Percentiles rank a stretch among this genome's conserved stretches.
Evolutionary conservation across 2,888 invertebrate species (phyloP).

Genomic region (Lamproptera curius): DNA sequence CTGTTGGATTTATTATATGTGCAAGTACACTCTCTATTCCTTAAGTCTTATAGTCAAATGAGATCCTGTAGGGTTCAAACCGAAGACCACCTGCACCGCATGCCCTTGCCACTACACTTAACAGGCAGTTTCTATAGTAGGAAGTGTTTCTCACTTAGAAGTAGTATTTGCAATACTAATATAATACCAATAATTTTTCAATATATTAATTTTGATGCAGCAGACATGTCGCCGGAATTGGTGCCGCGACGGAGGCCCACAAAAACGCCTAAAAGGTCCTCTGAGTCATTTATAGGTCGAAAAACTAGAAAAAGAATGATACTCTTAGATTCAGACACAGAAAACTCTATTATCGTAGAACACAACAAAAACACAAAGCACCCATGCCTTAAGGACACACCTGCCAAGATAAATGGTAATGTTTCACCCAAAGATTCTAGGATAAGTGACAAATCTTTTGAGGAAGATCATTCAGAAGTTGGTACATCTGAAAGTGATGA

Average conservation of each 20-base stretch:
- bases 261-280: constrained; percentile 33
- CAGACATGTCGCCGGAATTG: constrained; percentile 57
- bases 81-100: too few relatives aligned
- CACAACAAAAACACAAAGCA: constrained; percentile 50
- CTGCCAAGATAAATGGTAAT: constrained; percentile 38
- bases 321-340: constrained; percentile 59
- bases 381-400: constrained; percentile 57
- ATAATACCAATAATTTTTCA: too few relatives aligned
- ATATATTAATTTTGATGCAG: too few relatives aligned
- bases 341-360: constrained; percentile 61
- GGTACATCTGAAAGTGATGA: not conserved
- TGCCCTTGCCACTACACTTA: too few relatives aligned
- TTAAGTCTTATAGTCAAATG: too few relatives aligned
- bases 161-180: too few relatives aligned
- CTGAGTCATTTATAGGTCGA: constrained; percentile 41
- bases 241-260: constrained; percentile 46
- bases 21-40: too few relatives aligned
- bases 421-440: constrained; percentile 6
- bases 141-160: too few relatives aligned
- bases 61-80: too few relatives aligned
- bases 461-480: not conserved
- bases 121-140: too few relatives aligned
- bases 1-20: too few relatives aligned
- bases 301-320: constrained; percentile 59
- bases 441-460: constrained; percentile 1